phyloP scores from a whole-genome alignment of 2,888 invertebrate genomes.

The Cremastobaeus sp. region DNA sequence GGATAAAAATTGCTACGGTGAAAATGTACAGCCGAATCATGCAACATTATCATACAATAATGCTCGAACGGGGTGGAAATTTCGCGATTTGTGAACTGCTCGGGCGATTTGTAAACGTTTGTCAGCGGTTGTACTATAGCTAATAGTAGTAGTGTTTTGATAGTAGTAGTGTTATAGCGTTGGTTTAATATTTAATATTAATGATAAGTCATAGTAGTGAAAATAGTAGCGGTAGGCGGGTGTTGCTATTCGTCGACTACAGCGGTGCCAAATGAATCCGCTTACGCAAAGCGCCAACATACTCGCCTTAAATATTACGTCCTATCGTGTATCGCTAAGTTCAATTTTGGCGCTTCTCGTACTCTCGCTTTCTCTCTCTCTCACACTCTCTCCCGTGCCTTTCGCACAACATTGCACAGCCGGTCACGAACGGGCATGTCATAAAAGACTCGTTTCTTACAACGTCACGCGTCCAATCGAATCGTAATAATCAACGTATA shows the following conservation, averaged over 20 bases:
- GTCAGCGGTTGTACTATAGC: slow-evolving; percentile 35
- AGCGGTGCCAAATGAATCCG: slow-evolving; percentile 1
- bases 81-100: no score
- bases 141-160: slow-evolving; percentile 43
- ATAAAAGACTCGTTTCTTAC: slow-evolving; percentile 6
- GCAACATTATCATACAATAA: no score
- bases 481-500: no score
- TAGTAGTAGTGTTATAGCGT: slow-evolving; percentile 31
- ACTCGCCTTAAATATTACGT: background rate
- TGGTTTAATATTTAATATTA: slow-evolving; percentile 26
- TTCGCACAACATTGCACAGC: slow-evolving; percentile 46
- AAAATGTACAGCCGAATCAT: no score
- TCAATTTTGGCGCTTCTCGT: slow-evolving; percentile 5
- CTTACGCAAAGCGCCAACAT: slow-evolving; percentile 10
- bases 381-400: background rate
- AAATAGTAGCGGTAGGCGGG: slow-evolving; percentile 15
- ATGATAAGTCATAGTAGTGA: slow-evolving; percentile 32
- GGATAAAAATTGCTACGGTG: no score
- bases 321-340: slow-evolving; percentile 4
- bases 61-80: no score
- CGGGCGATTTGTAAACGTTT: slow-evolving; percentile 6
- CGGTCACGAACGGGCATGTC: slow-evolving; percentile 23
- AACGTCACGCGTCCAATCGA: background rate
- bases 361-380: background rate
- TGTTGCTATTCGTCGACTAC: slow-evolving; percentile 4